phyloP scores from a whole-genome alignment of 2,797 vertebrate species.

The Pangasius djambal region DNA sequence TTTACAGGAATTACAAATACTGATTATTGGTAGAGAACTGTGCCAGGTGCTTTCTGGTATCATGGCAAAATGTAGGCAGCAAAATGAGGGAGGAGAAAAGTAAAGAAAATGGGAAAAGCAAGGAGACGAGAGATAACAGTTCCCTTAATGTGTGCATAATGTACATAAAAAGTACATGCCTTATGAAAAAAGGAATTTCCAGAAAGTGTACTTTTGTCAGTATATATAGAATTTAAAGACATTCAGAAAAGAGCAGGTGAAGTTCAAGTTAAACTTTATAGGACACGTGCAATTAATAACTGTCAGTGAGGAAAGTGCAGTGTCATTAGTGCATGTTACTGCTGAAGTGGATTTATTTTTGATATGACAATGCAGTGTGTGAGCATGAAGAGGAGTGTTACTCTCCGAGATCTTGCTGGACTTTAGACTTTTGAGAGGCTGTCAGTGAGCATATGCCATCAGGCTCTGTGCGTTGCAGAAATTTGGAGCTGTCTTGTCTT shows the following conservation, averaged over 20 bases:
- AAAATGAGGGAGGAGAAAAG: slow-evolving; percentile 15
- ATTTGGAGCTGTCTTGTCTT: slow-evolving; percentile 53
- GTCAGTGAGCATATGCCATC: slow-evolving; percentile 49
- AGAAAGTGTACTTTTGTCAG: not conserved
- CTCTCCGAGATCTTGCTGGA: slow-evolving; percentile 44
- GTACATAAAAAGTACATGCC: slow-evolving; percentile 13
- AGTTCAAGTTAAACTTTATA: slow-evolving; percentile 9
- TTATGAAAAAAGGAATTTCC: slow-evolving; percentile 7
- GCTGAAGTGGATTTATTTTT: not conserved
- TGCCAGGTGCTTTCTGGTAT: slow-evolving; percentile 45
- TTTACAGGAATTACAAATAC: slow-evolving; percentile 46
- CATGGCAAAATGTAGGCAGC: slow-evolving; percentile 37
- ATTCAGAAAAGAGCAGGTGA: slow-evolving; percentile 12
- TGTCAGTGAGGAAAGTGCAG: not conserved
- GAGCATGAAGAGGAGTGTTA: slow-evolving; percentile 21
- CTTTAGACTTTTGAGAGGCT: slow-evolving; percentile 40
- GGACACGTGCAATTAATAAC: slow-evolving; percentile 9
- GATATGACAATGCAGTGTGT: not conserved
- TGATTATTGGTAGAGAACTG: slow-evolving; percentile 50
- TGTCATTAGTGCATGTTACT: slow-evolving; percentile 4
- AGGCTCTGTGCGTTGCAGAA: slow-evolving; percentile 42
- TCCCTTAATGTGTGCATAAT: slow-evolving; percentile 8
- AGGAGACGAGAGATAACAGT: slow-evolving; percentile 9
- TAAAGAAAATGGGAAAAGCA: not conserved
- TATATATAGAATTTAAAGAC: not conserved